Evolutionary conservation across 2,888 invertebrate genomes (phyloP), one percentile per base, ranked within the genome.

Genomic region (Oscheius sp.): DNA sequence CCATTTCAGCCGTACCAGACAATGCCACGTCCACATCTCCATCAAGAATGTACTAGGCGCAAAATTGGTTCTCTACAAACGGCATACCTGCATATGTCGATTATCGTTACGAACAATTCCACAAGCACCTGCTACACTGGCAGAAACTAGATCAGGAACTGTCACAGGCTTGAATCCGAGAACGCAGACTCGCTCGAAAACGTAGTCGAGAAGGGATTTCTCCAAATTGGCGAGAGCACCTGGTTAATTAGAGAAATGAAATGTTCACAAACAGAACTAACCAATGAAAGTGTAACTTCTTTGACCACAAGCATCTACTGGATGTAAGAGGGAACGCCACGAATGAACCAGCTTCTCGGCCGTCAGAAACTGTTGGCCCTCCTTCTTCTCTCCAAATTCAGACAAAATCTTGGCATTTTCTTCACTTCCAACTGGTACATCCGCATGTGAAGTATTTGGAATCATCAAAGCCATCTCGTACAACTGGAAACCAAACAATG

Each of bases 1-100:
- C 89, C 88, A 89, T 89, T 77, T 89, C 89, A n/a, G 86, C 88
- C 9, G 89, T 89, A 37, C 89, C 89, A 0, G 89, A 87, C 50
- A 89, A 76, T 68, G 84, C 86, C 2, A 79, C 66, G 35, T 80
- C 63, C 0, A 77, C 63, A 5, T 84, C 77, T 10, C 76, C 76
- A 1, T 21, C 63, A 10, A 87, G 75, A 5, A 76, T 71, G 74
- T 88, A 88, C 79, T 86, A 85, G 32, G 58, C n/a, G 33, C 2
- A 32, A 50, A 10, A 65, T 72, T 51, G 29, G 1, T 5, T 13
- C 33, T 42, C 4, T 72, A 33, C 68, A 29, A 11, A 29, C 3
- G 7, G 29, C 3, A 63, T 72, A 76, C 76, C 57, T 76, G 76
- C 51, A 82, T 78, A n/a, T 77, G 73, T 35, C 79, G 76, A 32